Evolutionary conservation across 2,797 vertebrate species (phyloP), one percentile per base, ranked within the genome.

Genomic region (Borostomias antarcticus): DNA sequence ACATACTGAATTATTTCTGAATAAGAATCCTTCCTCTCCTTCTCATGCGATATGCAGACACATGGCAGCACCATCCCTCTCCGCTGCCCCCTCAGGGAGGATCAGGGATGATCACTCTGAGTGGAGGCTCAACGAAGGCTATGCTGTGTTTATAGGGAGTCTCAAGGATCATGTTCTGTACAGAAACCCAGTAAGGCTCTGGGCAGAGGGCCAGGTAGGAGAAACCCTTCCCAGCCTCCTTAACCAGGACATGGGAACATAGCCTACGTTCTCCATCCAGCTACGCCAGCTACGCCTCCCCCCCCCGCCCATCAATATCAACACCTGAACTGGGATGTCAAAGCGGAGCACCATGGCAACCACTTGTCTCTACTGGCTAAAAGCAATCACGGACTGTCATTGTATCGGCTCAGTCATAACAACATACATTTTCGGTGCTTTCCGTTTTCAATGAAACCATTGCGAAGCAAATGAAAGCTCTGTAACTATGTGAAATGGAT

Each of bases 401-500:
- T 78, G 69, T 82, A 73, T 70, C 48, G 48, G 26, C 74, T 79
- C 70, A 82, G 52, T 80, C 75, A 79, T 68, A 52, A 58, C 8
- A 23, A 50, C 50, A 58, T 19, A 25, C 15, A 69, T 29, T 63
- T 62, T 62, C 28, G 51, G 48, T 23, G 45, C 21, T 68, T 82
- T 70, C 50, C 29, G 32, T 66, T 58, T 67, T 52, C 63, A 23
- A 23, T 33, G 3, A 63, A 23, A 32, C 25, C 57, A 59, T 23
- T n/a, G n/a, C n/a, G n/a, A n/a, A n/a, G n/a, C n/a, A n/a, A 52
- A 65, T 15, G 52, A 45, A 52, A 54, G 15, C 6, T 32, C 26
- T 54, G 28, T 29, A 4, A 19, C 13, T 26, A 17, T 1, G 4
- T 2, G 11, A 13, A 28, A 30, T 5, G 6, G 21, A 32, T 7